Evolutionary conservation across 2,797 vertebrate species (phyloP), one percentile per base, ranked within the genome.

Genomic region (Hemitrygon akajei): DNA sequence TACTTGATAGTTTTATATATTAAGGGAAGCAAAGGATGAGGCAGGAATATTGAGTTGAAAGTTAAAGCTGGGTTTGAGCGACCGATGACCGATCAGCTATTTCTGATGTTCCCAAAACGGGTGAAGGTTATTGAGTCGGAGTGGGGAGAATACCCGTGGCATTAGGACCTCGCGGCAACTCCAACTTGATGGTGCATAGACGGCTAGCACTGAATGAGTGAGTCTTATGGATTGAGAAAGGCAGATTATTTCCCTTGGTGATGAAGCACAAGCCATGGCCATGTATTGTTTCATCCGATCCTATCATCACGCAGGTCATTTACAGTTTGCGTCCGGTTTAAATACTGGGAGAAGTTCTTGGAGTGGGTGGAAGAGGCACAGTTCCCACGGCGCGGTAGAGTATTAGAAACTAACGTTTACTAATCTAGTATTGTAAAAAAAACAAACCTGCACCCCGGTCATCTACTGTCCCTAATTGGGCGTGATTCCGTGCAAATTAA

Each of bases 131-230:
- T 66, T 66, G 9, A 25, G 71, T 1, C 71, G 73, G 30, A 87
- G 27, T 63, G 6, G 27, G 3, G 2, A 34, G 11, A 16, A 10
- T 34, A 58, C 30, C 30, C 58, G 1, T 20, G 86, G 86, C 86
- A 69, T 89, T 66, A 89, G 86, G 86, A 89, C 86, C 86, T n/a
- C 5, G 86, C 60, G 86, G 86, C n/a, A 11, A 60, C 86, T 69
- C 18, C 60, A 34, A 20, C 30, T 37, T 37, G 93, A 79, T 76
- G 77, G 58, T 66, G 34, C 25, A 30, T 30, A 69, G 79, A 71
- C 80, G 81, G 93, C 93, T 77, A 80, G 73, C 93, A 76, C 75
- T 10, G 93, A 94, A 37, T 93, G 94, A 40, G 93, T 58, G 93
- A 87, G 93, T 79, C 77, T 84, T 73, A 40, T 30, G 82, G 60